These are phyloP conservation scores for Callaeas wilsoni DNA, from an alignment of 2,113 vertebrate genomes.

Conservation along the genomic window DNA sequence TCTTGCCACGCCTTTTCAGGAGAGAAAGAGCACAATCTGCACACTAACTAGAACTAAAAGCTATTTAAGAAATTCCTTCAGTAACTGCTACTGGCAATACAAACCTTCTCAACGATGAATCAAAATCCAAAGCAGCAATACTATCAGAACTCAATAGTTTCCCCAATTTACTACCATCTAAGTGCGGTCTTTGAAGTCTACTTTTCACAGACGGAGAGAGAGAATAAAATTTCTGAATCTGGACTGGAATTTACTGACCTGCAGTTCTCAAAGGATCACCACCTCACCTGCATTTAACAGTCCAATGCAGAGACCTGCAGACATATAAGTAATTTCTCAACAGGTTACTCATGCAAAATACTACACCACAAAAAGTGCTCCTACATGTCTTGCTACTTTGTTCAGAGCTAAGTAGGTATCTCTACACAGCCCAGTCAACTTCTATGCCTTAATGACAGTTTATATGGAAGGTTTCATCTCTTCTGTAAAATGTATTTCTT, in stretches of 20 bases:
- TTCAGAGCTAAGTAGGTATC: neutral
- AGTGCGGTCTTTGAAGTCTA: neutral
- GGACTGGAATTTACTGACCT: neutral
- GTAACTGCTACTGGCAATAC: neutral
- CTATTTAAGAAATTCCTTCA: neutral
- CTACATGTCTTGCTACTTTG: neutral
- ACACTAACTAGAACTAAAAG: neutral
- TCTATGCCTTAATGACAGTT: neutral
- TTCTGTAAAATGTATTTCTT: neutral
- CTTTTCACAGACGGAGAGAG: neutral
- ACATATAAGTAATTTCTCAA: neutral
- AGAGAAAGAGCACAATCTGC: neutral
- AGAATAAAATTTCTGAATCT: neutral
- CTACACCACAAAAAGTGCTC: neutral
- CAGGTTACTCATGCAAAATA: neutral
- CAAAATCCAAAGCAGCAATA: neutral
- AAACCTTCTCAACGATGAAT: neutral
- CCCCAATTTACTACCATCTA: neutral
- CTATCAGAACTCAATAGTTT: neutral
- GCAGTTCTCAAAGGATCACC: neutral
- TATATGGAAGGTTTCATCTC: neutral
- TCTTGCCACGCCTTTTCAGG: neutral
- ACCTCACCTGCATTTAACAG: neutral
- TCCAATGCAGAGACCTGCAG: neutral
- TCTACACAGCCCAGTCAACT: neutral